A percentile compares a stretch with the other conserved stretches of the same genome.
These are phyloP conservation scores for Drosophila emarginata DNA, from an alignment of 2,888 invertebrate genomes.

Conservation along the genomic window DNA sequence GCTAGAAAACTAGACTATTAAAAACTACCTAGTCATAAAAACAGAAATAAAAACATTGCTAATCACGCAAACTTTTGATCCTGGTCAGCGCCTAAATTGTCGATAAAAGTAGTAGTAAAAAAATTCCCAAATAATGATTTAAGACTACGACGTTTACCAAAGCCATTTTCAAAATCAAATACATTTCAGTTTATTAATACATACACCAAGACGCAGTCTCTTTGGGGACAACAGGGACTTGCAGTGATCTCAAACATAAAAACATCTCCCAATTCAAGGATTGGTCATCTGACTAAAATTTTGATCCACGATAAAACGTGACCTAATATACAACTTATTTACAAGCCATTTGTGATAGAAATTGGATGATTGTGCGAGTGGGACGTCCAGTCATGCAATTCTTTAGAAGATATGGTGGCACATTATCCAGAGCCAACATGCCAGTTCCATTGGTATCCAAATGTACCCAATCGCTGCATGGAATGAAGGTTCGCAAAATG, in stretches of 20 bases:
- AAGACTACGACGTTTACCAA: no score
- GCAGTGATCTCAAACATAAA: background rate
- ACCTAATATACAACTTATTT: slow-evolving; percentile 9
- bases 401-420: slow-evolving; percentile 85
- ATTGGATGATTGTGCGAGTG: slow-evolving; percentile 84
- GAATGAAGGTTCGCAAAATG: slow-evolving; percentile 86
- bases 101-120: background rate
- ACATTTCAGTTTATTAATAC: background rate
- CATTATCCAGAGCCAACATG: slow-evolving; percentile 84
- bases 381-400: slow-evolving; percentile 86
- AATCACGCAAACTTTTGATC: slow-evolving; percentile 6
- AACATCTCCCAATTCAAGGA: background rate
- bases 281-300: slow-evolving; percentile 10
- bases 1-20: background rate
- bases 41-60: slow-evolving; percentile 8
- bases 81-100: background rate
- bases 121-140: no score
- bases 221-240: background rate
- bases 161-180: background rate
- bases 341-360: slow-evolving; percentile 82
- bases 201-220: background rate
- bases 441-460: slow-evolving; percentile 89
- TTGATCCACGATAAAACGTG: background rate
- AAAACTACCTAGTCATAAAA: slow-evolving; percentile 12
- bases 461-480: slow-evolving; percentile 87